Percentiles rank a stretch among this genome's conserved stretches.
Conservation (phyloP, 2,113 vertebrate genomes). For the Brevimyrus niger region DNA sequence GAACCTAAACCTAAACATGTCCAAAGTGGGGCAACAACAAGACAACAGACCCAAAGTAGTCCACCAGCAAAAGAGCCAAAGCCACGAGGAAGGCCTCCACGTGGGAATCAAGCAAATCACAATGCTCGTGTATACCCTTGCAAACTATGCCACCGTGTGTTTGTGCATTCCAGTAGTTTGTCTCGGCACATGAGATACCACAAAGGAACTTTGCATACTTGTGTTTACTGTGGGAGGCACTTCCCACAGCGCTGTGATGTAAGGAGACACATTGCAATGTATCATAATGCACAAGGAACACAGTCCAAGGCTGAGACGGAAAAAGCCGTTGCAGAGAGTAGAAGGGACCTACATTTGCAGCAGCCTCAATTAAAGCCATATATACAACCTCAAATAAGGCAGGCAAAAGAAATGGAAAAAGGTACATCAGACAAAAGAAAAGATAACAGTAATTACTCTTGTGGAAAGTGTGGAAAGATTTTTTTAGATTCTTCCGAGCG, state of each 20-base stretch:
- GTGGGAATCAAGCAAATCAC: conserved; percentile 26
- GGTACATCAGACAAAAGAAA: conserved; percentile 28
- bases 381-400: conserved; percentile 10
- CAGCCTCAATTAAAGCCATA: conserved; percentile 18
- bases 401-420: background rate
- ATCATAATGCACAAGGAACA: conserved; percentile 51
- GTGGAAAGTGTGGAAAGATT: conserved; percentile 17
- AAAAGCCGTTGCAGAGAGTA: conserved; percentile 45
- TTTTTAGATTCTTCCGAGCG: conserved; percentile 8
- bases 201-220: conserved; percentile 64
- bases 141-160: conserved; percentile 61
- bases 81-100: conserved; percentile 31
- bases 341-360: conserved; percentile 16
- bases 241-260: conserved; percentile 66
- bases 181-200: conserved; percentile 68
- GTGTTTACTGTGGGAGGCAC: conserved; percentile 57
- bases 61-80: conserved; percentile 16
- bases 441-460: conserved; percentile 27
- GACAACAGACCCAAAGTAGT: conserved; percentile 8
- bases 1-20: conserved; percentile 23
- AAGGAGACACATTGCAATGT: conserved; percentile 57
- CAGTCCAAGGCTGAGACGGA: conserved; percentile 25
- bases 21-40: conserved; percentile 19
- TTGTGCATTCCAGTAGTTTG: conserved; percentile 67
- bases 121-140: conserved; percentile 57